Evolutionary conservation across 2,113 vertebrate genomes (phyloP), one percentile per base, ranked within the genome.

Genomic region (Calidris pygmaea): DNA sequence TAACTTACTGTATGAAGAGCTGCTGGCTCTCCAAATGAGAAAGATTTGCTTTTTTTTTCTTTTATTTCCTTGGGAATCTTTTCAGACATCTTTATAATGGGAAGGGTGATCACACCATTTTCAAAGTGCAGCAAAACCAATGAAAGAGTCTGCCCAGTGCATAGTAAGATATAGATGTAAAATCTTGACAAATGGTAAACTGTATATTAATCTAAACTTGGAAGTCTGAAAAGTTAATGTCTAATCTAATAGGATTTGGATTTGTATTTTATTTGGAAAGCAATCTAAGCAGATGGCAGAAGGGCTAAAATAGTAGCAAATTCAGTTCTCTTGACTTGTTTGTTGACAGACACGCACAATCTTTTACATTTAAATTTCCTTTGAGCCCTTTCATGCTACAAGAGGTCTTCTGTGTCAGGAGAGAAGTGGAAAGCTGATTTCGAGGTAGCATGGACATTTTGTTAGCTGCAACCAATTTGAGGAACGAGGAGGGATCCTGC

Each of bases 1-100:
- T 92, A 65, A 48, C 13, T 85, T 87, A 10, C 50, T 74, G 20
- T 79, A 52, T 60, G 37, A 52, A 74, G 39, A 80, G n/a, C 78
- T 96, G 47, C 83, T 87, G 76, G 16, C 73, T 76, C 93, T 91
- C 66, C 43, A 95, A 82, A 47, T 84, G 87, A 53, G 30, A 80
- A 50, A 60, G 3, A 5, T 1, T 19, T 48, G 48, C 22, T 83
- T 30, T 67, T 30, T 11, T 14, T 3, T 20, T 39, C 18, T 39
- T 58, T 59, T 10, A 67, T 52, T 84, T 72, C 39, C 30, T 74
- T 77, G 37, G 10, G 16, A 55, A 13, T 86, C 17, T 83, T 85
- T 88, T 68, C 35, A 73, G 62, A 37, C 4, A 19, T 66, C 32
- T 84, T 70, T 74, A 12, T 82, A 70, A 63, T 19, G 7, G 37